A percentile compares a stretch with the other conserved stretches of the same genome.
phyloP scores from a whole-genome alignment of 2,888 invertebrate genomes.

The Zonitis immaculata region DNA sequence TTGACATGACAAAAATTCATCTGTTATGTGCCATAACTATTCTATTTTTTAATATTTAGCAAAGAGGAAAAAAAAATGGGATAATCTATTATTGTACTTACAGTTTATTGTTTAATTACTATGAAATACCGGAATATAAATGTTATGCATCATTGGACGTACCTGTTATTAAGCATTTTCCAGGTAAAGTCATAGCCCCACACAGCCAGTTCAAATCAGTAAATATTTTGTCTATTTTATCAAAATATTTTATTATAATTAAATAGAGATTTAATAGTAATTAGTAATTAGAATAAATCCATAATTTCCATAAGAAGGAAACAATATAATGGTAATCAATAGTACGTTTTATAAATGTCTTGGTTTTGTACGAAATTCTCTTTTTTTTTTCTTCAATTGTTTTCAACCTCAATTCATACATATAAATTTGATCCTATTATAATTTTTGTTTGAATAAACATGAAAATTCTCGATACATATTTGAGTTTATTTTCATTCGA shows the following conservation, averaged over 20 bases:
- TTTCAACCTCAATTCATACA: neutral
- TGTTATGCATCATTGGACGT: neutral
- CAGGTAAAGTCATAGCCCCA: neutral
- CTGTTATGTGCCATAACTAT: slow-evolving; percentile 11
- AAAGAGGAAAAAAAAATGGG: slow-evolving; percentile 7
- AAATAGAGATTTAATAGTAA: neutral
- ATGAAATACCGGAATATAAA: neutral
- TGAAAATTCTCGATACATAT: neutral
- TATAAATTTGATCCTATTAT: neutral
- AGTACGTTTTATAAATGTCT: slow-evolving; percentile 11
- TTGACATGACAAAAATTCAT: slow-evolving; percentile 11
- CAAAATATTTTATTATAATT: slow-evolving; percentile 15
- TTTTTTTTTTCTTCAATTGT: slow-evolving; percentile 10
- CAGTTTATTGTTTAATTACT: slow-evolving; percentile 6
- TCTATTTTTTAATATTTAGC: neutral
- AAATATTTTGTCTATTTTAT: slow-evolving; percentile 10
- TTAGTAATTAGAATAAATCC: slow-evolving; percentile 13
- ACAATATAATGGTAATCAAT: neutral
- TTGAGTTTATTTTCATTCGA: neutral
- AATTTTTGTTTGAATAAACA: neutral
- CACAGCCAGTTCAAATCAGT: neutral
- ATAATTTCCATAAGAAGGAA: neutral
- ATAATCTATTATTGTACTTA: slow-evolving; percentile 7
- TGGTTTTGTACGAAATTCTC: slow-evolving; percentile 13
- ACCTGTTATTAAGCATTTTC: neutral